Evolutionary conservation across 2,797 vertebrate genomes (phyloP).

Genomic region (Enteromius afrohamiltoni): DNA sequence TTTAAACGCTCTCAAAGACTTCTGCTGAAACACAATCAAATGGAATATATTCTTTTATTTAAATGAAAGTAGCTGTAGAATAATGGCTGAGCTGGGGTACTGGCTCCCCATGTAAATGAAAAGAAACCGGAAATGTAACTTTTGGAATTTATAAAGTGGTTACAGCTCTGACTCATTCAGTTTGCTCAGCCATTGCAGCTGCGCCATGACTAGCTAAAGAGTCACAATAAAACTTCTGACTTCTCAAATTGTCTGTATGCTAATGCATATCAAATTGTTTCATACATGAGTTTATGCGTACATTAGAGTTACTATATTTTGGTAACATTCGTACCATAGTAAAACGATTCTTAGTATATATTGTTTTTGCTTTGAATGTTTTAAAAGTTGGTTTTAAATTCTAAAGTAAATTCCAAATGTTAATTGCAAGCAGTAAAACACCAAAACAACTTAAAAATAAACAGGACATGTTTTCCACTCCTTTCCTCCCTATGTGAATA

Average conservation of each 20-base stretch:
- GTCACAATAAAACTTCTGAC: background rate
- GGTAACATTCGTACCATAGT: background rate
- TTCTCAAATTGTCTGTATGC: background rate
- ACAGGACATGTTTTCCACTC: too few species aligned
- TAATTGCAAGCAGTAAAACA: background rate
- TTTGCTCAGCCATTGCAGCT: conserved; percentile 29
- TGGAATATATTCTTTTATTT: conserved; percentile 39
- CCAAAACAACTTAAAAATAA: too few species aligned
- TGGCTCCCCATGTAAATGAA: conserved; percentile 6
- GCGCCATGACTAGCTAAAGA: conserved; percentile 28
- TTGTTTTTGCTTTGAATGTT: background rate
- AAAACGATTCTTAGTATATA: background rate
- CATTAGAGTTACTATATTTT: background rate
- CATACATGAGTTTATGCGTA: background rate
- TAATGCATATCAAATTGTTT: background rate
- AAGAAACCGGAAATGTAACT: conserved; percentile 24
- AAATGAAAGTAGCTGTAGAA: conserved; percentile 33
- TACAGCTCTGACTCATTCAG: conserved; percentile 51
- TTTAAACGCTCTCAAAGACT: conserved; percentile 37
- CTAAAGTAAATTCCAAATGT: background rate
- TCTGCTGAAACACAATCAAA: conserved; percentile 37
- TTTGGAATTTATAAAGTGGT: conserved; percentile 35
- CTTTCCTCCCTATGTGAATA: too few species aligned
- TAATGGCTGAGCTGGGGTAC: conserved; percentile 27
- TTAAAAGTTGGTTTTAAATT: background rate